These are phyloP conservation scores for Otis tarda DNA, from an alignment of 2,113 vertebrate genomes.

Conservation along the genomic window DNA sequence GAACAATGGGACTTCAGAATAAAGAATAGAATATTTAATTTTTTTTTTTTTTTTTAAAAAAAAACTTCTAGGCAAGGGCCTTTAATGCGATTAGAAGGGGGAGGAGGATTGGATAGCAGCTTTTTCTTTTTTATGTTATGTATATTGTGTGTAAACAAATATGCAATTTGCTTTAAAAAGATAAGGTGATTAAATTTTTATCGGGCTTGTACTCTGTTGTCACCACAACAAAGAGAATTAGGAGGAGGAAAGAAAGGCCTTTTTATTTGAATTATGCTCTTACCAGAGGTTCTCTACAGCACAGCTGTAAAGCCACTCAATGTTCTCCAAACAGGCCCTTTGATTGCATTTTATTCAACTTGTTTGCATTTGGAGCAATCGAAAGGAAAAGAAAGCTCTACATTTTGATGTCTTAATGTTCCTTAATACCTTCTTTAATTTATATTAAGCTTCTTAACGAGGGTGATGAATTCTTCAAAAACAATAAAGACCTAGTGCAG, in stretches of 20 bases:
- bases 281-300: constrained; percentile 71
- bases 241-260: constrained; percentile 69
- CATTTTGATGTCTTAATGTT: constrained; percentile 85
- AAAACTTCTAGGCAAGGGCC: constrained; percentile 40
- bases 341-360: constrained; percentile 80
- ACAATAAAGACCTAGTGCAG: constrained; percentile 78
- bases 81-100: constrained; percentile 54
- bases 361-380: constrained; percentile 74
- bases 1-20: constrained; percentile 69
- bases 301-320: constrained; percentile 75
- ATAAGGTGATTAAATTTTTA: constrained; percentile 86
- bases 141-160: constrained; percentile 79
- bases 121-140: constrained; percentile 68
- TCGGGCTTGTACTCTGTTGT: constrained; percentile 75
- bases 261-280: constrained; percentile 62
- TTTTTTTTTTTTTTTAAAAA: neutral
- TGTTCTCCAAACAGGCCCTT: constrained; percentile 72
- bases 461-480: constrained; percentile 82
- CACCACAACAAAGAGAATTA: constrained; percentile 81
- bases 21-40: constrained; percentile 52
- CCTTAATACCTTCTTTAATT: constrained; percentile 86
- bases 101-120: constrained; percentile 45
- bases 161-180: constrained; percentile 84
- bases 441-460: constrained; percentile 85
- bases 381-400: constrained; percentile 68